These are phyloP conservation scores for Mongoloraphidia duomilia DNA, from an alignment of 2,888 invertebrate genomes.

Conservation along the genomic window DNA sequence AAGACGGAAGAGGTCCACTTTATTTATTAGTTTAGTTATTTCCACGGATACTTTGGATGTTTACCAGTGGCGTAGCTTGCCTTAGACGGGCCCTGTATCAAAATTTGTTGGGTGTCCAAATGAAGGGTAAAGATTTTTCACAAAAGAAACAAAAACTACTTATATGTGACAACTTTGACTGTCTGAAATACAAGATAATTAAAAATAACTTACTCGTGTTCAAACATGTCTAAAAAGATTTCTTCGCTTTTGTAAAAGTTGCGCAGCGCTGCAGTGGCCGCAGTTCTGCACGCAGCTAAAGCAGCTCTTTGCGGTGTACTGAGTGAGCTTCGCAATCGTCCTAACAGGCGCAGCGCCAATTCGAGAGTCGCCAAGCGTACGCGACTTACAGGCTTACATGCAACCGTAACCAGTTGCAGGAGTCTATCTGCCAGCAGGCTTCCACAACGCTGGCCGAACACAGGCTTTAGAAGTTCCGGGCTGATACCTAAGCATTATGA, in stretches of 20 bases:
- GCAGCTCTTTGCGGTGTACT: slow-evolving; percentile 51
- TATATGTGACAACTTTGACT: neutral
- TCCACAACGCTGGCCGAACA: slow-evolving; percentile 64
- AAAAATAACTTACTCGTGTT: slow-evolving; percentile 61
- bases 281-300: slow-evolving; percentile 58
- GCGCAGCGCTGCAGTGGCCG: slow-evolving; percentile 69
- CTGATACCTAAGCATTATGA: slow-evolving; percentile 51
- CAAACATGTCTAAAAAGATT: slow-evolving; percentile 96
- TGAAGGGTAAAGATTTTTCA: no score
- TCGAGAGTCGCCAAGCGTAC: slow-evolving; percentile 88
- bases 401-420: slow-evolving; percentile 65
- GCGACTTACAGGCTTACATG: slow-evolving; percentile 80
- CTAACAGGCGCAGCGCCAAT: slow-evolving; percentile 65
- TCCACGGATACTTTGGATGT: no score
- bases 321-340: slow-evolving; percentile 48
- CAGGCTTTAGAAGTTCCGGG: slow-evolving; percentile 63
- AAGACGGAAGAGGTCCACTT: no score
- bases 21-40: no score
- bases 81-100: no score
- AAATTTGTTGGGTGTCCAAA: no score
- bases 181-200: neutral
- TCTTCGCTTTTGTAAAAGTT: slow-evolving; percentile 96
- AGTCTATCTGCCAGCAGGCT: slow-evolving; percentile 68
- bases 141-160: no score
- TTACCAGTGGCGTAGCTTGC: no score